Evolutionary conservation across 2,888 invertebrate species (phyloP), one percentile per base, ranked within the genome.

Genomic region (Metacarcinus magister): DNA sequence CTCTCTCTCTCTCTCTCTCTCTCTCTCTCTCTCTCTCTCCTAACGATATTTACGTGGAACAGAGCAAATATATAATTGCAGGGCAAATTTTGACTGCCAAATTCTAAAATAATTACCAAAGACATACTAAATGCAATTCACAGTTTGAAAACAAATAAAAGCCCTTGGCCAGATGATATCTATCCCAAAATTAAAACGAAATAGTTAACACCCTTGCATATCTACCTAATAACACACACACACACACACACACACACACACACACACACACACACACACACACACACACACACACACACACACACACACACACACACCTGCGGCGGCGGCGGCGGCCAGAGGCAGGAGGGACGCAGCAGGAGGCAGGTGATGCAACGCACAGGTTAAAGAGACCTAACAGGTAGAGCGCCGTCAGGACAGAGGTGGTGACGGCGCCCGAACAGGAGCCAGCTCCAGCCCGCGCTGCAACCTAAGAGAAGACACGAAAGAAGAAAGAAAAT

Each of bases 311-410:
- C 13, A 54, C 92, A 48, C 28, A 95, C 94, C 94, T 94, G 39
- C 96, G 95, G 54, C 97, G 94, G 28, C 96, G 94, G n/a, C 95
- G 90, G n/a, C 97, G 92, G 46, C 82, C 82, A 13, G 96, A 92
- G 46, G 95, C 94, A 4, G 96, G 95, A 23, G 96, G 97, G 32
- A 97, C 95, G 67, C 97, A 97, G 95, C 97, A 97, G 93, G 97
- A 97, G 92, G 95, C 95, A 28, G 97, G 97, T 19, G 97, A 97
- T 19, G 97, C 96, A 23, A 94, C 95, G 93, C 97, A 97, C 28
- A 97, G 96, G 89, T 97, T 96, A 92, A 97, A 97, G 28, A 97
- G 96, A 10, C 97, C 97, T 89, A 97, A 96, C 89, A 97, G 95
- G 93, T 97, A 97, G 16, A 97, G 96, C n/a, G 97, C 97, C 16